These are phyloP conservation scores for Drosophila ohnishii DNA, from an alignment of 1,140 invertebrate genomes.

Conservation along the genomic window DNA sequence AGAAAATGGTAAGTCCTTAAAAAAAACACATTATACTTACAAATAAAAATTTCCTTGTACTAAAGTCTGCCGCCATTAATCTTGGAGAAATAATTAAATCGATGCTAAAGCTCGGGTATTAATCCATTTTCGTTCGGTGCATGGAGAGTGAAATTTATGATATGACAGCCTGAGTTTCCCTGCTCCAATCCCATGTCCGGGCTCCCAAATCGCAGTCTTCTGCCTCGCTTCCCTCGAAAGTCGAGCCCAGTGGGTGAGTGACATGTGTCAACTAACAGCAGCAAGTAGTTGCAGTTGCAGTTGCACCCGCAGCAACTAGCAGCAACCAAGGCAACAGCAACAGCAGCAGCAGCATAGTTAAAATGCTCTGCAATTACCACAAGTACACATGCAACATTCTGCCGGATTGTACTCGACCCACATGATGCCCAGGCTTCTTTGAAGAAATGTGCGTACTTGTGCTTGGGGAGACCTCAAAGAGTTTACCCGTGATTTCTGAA, in stretches of 20 bases:
- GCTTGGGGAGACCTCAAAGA: not conserved
- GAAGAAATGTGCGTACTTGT: not conserved
- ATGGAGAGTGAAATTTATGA: slow-evolving; percentile 45
- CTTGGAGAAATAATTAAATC: no score
- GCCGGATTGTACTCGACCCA: slow-evolving; percentile 23
- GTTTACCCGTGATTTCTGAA: slow-evolving; percentile 8
- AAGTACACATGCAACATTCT: slow-evolving; percentile 52
- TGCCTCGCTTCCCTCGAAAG: slow-evolving; percentile 27
- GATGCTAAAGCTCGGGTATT: not conserved
- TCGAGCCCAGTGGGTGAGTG: slow-evolving; percentile 59
- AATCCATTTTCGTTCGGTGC: not conserved
- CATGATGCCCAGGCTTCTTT: slow-evolving; percentile 35
- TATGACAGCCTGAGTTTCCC: slow-evolving; percentile 16
- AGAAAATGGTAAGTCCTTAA: not conserved
- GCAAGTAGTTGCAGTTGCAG: slow-evolving; percentile 30
- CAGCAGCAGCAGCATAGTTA: slow-evolving; percentile 52
- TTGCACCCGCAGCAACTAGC: slow-evolving; percentile 47
- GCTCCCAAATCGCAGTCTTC: not conserved
- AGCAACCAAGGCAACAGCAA: slow-evolving; percentile 12
- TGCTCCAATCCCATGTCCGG: not conserved
- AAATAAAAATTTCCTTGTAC: no score
- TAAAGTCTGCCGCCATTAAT: not conserved
- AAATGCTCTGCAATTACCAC: slow-evolving; percentile 73
- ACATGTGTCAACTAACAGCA: slow-evolving; percentile 77
- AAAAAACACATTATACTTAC: not conserved